Conservation (phyloP, 2,797 vertebrate species). For the Phataginus tetradactyla region DNA sequence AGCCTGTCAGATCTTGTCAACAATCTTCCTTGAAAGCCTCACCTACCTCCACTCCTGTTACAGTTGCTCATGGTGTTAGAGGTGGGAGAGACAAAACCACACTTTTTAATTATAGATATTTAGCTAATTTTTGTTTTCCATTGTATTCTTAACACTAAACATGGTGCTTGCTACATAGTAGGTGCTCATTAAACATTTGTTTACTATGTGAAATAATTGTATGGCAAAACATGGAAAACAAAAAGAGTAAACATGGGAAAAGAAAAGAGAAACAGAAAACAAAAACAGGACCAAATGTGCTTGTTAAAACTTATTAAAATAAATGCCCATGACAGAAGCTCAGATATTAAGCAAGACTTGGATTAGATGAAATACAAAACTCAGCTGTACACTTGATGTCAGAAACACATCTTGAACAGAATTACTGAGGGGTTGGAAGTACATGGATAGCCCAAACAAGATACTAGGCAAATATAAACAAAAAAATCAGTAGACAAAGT, state of each 20-base stretch:
- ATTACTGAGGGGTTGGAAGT: not conserved
- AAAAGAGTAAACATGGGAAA: not conserved
- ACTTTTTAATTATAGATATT: not conserved
- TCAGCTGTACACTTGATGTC: not conserved
- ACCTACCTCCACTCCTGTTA: not conserved
- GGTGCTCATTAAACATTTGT: not conserved
- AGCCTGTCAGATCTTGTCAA: not conserved
- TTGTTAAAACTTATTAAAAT: not conserved
- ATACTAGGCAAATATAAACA: slow-evolving; percentile 2
- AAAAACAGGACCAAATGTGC: not conserved
- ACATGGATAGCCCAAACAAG: slow-evolving; percentile 7
- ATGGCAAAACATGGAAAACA: slow-evolving; percentile 11
- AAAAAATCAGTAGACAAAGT: not conserved
- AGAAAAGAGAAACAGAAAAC: not conserved
- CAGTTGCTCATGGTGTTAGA: not conserved
- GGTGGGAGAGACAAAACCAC: not conserved
- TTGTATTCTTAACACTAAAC: not conserved
- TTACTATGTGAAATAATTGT: not conserved
- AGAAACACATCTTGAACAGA: slow-evolving; percentile 27
- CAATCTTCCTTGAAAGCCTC: not conserved
- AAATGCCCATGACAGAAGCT: not conserved
- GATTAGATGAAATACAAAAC: not conserved
- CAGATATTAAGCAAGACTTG: not conserved
- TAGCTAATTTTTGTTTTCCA: not conserved
- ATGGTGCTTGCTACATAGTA: not conserved